phyloP scores from a whole-genome alignment of 2,797 vertebrate species.

The Onychomys arenicola region DNA sequence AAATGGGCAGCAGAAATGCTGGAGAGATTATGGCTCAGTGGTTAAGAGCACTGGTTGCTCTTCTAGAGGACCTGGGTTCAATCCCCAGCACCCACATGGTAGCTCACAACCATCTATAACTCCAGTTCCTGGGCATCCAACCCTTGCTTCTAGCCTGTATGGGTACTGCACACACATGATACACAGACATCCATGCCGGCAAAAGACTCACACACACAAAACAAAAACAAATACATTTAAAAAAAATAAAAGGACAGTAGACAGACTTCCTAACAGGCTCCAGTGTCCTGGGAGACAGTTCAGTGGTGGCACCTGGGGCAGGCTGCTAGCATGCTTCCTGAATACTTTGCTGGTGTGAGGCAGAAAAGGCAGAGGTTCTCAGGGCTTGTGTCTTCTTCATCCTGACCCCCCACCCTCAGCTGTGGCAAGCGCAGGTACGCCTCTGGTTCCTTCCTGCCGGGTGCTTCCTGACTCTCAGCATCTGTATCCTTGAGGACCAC shows the following conservation, averaged over 20 bases:
- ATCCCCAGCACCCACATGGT: neutral
- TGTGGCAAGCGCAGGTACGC: fast-evolving
- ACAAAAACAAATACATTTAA: neutral
- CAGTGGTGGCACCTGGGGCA: neutral
- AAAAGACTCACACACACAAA: neutral
- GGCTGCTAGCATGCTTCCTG: neutral
- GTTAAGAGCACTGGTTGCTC: neutral
- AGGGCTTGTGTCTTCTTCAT: fast-evolving
- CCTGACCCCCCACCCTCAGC: neutral
- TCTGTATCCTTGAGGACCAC: neutral
- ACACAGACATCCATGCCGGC: neutral
- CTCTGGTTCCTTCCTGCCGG: neutral
- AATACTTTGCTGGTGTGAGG: neutral
- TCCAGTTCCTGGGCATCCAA: neutral
- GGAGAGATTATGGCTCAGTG: neutral
- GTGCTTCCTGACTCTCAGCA: neutral
- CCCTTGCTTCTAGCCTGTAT: neutral
- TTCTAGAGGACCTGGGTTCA: neutral
- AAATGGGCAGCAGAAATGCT: neutral
- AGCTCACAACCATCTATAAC: neutral
- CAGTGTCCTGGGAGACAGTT: neutral
- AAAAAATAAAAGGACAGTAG: neutral
- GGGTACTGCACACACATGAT: neutral
- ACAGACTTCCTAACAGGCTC: neutral
- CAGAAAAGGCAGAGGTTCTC: neutral